Conservation (phyloP, 2,888 invertebrate genomes). For the Dynastes maya region DNA sequence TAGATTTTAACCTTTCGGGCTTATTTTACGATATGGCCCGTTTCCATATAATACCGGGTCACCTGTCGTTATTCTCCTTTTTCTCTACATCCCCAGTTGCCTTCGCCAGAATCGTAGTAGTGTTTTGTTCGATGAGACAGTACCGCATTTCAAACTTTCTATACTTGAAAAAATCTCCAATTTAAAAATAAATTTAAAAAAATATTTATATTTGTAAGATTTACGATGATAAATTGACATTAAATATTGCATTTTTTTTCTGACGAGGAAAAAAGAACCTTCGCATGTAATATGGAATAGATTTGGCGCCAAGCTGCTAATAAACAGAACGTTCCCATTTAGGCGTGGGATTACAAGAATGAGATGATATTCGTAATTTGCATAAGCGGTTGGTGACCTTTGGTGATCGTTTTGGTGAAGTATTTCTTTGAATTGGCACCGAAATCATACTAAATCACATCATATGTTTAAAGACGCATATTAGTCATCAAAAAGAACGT, state of each 20-base stretch:
- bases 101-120: constrained; percentile 12
- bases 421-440: background rate
- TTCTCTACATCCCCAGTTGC: too few species aligned
- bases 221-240: too few species aligned
- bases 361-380: constrained; percentile 9
- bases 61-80: constrained; percentile 52
- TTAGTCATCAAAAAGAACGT: too few species aligned
- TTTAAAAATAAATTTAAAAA: too few species aligned
- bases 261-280: too few species aligned
- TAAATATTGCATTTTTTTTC: too few species aligned
- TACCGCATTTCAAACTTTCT: too few species aligned
- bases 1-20: constrained; percentile 50
- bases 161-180: too few species aligned
- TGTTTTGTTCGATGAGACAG: too few species aligned
- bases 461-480: too few species aligned
- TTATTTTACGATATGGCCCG: constrained; percentile 62
- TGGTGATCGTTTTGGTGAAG: background rate
- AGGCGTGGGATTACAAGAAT: background rate
- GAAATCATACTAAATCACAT: too few species aligned
- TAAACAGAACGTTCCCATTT: background rate
- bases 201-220: too few species aligned
- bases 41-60: constrained; percentile 63
- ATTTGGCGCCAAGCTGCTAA: background rate
- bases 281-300: background rate
- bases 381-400: constrained; percentile 6